Percentiles rank a stretch among this genome's conserved stretches.
Evolutionary conservation across 2,113 vertebrate species (phyloP).

Genomic region (Prionailurus viverrinus): DNA sequence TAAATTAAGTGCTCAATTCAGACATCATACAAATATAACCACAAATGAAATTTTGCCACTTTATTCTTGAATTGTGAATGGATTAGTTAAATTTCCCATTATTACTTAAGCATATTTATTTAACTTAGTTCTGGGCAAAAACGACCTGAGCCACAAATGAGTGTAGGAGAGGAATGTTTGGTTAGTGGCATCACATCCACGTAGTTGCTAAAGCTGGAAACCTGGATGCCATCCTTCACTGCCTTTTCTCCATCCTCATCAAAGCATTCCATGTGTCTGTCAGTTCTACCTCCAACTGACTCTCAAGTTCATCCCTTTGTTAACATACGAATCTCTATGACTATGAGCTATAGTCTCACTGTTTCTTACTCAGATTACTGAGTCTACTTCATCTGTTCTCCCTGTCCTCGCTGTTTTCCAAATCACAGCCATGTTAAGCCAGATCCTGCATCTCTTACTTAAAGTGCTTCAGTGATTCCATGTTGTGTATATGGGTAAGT

Average conservation of each 20-base stretch:
- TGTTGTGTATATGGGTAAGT: neutral
- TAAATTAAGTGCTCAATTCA: conserved; percentile 2
- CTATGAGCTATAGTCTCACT: neutral
- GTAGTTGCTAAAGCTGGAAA: neutral
- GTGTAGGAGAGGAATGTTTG: neutral
- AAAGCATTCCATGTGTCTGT: neutral
- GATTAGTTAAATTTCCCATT: conserved; percentile 20
- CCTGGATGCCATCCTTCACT: neutral
- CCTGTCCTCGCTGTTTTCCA: neutral
- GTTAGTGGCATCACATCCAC: neutral
- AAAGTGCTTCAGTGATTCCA: neutral
- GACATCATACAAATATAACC: neutral
- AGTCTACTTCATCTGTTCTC: neutral
- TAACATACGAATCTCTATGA: neutral
- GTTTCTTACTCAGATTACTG: neutral
- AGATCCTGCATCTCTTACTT: neutral
- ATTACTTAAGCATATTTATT: neutral
- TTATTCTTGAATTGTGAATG: neutral
- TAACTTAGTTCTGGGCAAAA: conserved; percentile 49
- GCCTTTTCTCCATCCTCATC: neutral
- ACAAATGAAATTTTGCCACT: neutral
- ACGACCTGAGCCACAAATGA: neutral
- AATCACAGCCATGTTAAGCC: neutral
- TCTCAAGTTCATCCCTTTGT: neutral
- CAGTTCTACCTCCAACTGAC: neutral